Evolutionary conservation across 2,888 invertebrate species (phyloP), one percentile per base, ranked within the genome.

Genomic region (Gandaritis pyraliata): DNA sequence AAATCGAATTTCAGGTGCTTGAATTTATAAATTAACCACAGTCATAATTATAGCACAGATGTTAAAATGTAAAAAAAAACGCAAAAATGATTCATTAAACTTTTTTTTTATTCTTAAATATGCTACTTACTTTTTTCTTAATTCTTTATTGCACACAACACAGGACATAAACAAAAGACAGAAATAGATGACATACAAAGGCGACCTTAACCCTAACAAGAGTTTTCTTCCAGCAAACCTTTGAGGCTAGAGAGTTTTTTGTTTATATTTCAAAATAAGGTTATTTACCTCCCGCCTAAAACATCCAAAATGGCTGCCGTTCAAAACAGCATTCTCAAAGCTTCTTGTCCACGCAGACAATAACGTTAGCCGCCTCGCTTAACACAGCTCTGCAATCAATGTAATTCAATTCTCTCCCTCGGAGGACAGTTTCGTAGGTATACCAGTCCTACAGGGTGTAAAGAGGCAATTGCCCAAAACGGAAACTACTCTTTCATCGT

Each of bases 301-400:
- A 38, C 15, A 55, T 51, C 45, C 59, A 56, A 61, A 52, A 56
- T 56, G 51, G 56, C 51, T 11, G 41, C 53, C 49, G 13, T 29
- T 30, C n/a, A n/a, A n/a, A n/a, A 33, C 55, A 51, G 58, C 45
- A 43, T 48, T 53, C 53, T 60, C 29, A 51, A 45, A 15, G 60
- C 36, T 39, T 39, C 60, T 55, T 50, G 50, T 55, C 50, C 55
- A 47, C 52, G 38, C 33, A 49, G 64, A 66, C 66, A 64, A 66
- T 61, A 56, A 61, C 52, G 56, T 66, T 66, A 66, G 55, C 10
- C 66, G 66, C 54, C 45, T 39, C 57, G 63, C 66, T 60, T 58
- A 64, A 61, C 66, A 16, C 64, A 46, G 45, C 56, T 60, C 54
- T 43, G 52, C 66, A 59, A 48, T 49, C 47, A 53, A 48, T 49